Percentiles rank a stretch among this genome's conserved stretches.
These are phyloP conservation scores for Hypocryptadius cinnamomeus DNA, from an alignment of 2,113 vertebrate genomes.

Conservation along the genomic window DNA sequence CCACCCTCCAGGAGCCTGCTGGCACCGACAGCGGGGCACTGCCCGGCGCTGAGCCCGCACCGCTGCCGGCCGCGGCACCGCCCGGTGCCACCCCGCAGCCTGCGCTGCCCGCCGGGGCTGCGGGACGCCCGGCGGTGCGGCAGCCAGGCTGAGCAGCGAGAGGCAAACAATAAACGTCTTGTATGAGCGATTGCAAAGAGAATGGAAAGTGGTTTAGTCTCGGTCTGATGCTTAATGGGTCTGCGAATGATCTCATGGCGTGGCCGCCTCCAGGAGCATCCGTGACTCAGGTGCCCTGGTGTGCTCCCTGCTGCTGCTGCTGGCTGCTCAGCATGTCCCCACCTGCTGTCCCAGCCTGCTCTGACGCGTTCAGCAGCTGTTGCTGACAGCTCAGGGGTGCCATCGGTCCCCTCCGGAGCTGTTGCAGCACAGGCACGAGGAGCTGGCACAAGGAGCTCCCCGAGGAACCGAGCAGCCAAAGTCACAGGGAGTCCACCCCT, in stretches of 20 bases:
- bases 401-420: neutral
- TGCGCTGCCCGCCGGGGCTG: neutral
- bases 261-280: neutral
- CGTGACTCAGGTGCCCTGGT: neutral
- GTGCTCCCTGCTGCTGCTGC: fast-evolving
- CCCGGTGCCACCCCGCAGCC: neutral
- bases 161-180: conserved; percentile 41
- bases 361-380: fast-evolving
- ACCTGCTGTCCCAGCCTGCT: neutral
- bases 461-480: fast-evolving
- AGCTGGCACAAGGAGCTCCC: neutral
- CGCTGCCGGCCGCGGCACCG: neutral
- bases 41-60: neutral
- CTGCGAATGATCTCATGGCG: conserved; percentile 17
- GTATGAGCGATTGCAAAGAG: conserved; percentile 54
- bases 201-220: neutral
- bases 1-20: neutral
- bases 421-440: neutral
- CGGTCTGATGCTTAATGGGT: conserved; percentile 7
- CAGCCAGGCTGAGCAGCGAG: neutral
- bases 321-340: neutral
- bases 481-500: neutral
- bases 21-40: too few relatives aligned
- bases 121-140: neutral
- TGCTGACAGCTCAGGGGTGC: neutral